A percentile compares a stretch with the other conserved stretches of the same genome.
These are phyloP conservation scores for Nymphalis c-album DNA, from an alignment of 2,888 invertebrate genomes.

Conservation along the genomic window DNA sequence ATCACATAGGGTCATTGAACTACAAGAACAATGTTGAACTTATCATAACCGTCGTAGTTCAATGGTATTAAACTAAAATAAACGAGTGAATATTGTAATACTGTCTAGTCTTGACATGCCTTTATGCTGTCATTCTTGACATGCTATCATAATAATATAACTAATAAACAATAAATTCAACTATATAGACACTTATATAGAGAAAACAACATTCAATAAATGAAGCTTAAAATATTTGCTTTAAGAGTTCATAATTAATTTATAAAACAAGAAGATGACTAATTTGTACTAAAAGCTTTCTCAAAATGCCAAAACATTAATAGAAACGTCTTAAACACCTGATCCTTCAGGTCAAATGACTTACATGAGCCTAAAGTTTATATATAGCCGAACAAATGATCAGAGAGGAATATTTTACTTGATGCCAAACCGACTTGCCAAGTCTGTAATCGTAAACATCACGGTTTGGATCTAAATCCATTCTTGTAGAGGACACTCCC, in stretches of 20 bases:
- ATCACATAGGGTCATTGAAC: not conserved
- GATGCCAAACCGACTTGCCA: constrained; percentile 41
- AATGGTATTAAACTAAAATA: not conserved
- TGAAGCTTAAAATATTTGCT: too few relatives aligned
- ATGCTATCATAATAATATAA: too few relatives aligned
- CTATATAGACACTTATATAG: too few relatives aligned
- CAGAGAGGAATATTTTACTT: constrained; percentile 11
- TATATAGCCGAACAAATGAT: constrained; percentile 19
- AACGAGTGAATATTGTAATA: too few relatives aligned
- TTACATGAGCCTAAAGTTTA: constrained; percentile 12
- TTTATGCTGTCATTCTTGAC: too few relatives aligned
- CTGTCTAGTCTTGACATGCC: too few relatives aligned
- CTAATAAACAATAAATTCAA: too few relatives aligned
- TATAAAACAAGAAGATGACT: not conserved
- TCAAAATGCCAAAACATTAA: constrained; percentile 2
- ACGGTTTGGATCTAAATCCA: constrained; percentile 15
- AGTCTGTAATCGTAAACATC: constrained; percentile 18
- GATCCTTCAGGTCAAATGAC: constrained; percentile 2
- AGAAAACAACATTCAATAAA: too few relatives aligned
- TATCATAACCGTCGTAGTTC: not conserved
- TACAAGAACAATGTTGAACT: not conserved
- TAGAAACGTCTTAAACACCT: constrained; percentile 6
- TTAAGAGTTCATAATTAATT: not conserved
- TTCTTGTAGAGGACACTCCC: constrained; percentile 29
- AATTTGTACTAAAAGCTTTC: not conserved